A percentile compares a stretch with the other conserved stretches of the same genome.
Evolutionary conservation across 1,140 invertebrate species (phyloP).

Genomic region (Vollenhovia emeryi): DNA sequence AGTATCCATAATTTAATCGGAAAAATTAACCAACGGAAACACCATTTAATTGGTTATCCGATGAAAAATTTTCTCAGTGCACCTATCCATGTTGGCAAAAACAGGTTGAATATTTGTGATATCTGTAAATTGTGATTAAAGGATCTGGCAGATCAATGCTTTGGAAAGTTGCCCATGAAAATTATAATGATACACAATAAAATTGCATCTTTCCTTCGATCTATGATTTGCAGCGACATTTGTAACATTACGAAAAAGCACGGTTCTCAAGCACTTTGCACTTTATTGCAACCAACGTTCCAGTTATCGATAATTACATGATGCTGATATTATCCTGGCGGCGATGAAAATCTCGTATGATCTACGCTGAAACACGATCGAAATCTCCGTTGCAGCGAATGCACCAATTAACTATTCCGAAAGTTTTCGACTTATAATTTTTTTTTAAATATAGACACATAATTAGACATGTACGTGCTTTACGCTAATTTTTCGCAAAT

Average conservation of each 20-base stretch:
- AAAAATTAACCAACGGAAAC: too few species aligned
- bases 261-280: neutral
- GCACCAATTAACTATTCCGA: neutral
- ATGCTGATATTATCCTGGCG: neutral
- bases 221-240: neutral
- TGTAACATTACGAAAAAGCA: neutral
- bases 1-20: too few species aligned
- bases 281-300: neutral
- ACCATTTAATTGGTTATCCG: too few species aligned
- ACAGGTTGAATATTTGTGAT: neutral
- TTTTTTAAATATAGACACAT: neutral
- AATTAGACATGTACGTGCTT: neutral
- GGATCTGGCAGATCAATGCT: neutral
- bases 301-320: slow-evolving; percentile 15
- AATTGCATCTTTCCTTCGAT: slow-evolving; percentile 19
- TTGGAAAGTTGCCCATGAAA: neutral
- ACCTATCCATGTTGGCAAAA: neutral
- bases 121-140: neutral
- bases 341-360: slow-evolving; percentile 8
- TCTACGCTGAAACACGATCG: neutral
- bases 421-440: neutral
- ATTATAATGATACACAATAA: neutral
- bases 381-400: neutral
- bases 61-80: too few species aligned
- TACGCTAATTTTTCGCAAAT: neutral